Evolutionary conservation across 2,113 vertebrate species (phyloP).

Genomic region (Gila orcuttii): DNA sequence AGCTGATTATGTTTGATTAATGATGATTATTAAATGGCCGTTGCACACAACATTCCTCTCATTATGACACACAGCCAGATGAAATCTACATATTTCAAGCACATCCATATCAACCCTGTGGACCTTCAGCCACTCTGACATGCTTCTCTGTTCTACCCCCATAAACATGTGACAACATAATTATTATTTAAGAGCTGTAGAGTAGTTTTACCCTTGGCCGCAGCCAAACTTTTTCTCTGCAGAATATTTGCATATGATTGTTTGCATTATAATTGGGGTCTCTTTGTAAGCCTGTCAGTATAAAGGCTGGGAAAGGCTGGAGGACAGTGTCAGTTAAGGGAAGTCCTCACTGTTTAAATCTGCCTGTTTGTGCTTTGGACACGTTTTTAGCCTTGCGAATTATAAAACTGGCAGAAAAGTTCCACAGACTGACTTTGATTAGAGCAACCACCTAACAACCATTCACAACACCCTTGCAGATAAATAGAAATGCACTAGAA

Average conservation of each 20-base stretch:
- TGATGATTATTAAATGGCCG: background rate
- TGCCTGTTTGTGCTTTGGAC: background rate
- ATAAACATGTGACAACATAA: constrained; percentile 18
- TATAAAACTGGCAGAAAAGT: background rate
- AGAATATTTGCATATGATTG: background rate
- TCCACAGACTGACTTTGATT: background rate
- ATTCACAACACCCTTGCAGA: background rate
- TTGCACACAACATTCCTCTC: background rate
- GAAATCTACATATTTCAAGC: background rate
- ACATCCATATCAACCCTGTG: background rate
- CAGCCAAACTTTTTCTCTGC: background rate
- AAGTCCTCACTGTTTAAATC: background rate
- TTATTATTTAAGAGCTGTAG: background rate
- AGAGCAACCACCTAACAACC: background rate
- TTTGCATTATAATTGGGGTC: constrained; percentile 9
- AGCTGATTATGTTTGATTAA: constrained; percentile 25
- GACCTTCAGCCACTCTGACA: constrained; percentile 16
- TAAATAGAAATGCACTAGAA: background rate
- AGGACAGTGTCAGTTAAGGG: background rate
- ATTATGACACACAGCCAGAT: background rate
- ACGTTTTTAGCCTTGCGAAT: background rate
- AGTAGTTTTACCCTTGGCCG: constrained; percentile 19
- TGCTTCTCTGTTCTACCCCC: background rate
- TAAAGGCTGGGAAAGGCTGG: background rate
- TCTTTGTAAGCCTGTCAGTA: constrained; percentile 26